Conservation (phyloP, 30 jellyfish, hydroid and myxozoan species). For the Clytia hemisphaerica region DNA sequence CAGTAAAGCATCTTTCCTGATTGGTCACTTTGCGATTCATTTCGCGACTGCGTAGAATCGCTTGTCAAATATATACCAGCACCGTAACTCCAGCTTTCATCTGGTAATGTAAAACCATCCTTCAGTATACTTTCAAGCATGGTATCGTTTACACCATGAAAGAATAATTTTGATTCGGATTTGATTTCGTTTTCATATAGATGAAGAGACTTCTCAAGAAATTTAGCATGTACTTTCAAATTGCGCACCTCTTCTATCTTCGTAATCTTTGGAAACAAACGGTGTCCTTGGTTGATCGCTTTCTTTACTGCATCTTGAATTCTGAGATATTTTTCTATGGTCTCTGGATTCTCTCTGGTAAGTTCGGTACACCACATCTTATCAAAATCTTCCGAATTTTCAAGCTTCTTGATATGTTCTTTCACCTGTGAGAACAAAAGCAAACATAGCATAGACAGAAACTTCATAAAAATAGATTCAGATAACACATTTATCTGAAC, state of each 20-base stretch:
- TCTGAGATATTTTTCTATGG: slow-evolving; percentile 20
- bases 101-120: slow-evolving; percentile 43
- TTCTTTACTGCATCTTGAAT: slow-evolving; percentile 30
- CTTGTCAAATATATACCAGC: slow-evolving; percentile 51
- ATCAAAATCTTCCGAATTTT: slow-evolving; percentile 1
- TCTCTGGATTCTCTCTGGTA: too few relatives aligned
- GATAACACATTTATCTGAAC: too few relatives aligned
- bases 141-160: slow-evolving; percentile 38
- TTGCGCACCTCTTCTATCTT: slow-evolving; percentile 45
- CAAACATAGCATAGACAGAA: too few relatives aligned
- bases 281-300: slow-evolving; percentile 28
- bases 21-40: slow-evolving; percentile 26
- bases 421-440: too few relatives aligned
- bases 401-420: too few relatives aligned
- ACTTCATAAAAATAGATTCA: too few relatives aligned
- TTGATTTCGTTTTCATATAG: slow-evolving; percentile 2
- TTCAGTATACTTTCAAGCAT: slow-evolving; percentile 24
- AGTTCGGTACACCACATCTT: background rate
- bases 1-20: slow-evolving; percentile 35
- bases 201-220: slow-evolving; percentile 6
- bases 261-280: slow-evolving; percentile 41
- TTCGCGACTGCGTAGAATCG: slow-evolving; percentile 48
- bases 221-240: slow-evolving; percentile 14
- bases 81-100: slow-evolving; percentile 41
- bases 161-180: slow-evolving; percentile 18